Percentiles rank a stretch among this genome's conserved stretches.
Conservation (phyloP, 53 echinoderm and acorn worm species). For the Hippasteria phrygiana region DNA sequence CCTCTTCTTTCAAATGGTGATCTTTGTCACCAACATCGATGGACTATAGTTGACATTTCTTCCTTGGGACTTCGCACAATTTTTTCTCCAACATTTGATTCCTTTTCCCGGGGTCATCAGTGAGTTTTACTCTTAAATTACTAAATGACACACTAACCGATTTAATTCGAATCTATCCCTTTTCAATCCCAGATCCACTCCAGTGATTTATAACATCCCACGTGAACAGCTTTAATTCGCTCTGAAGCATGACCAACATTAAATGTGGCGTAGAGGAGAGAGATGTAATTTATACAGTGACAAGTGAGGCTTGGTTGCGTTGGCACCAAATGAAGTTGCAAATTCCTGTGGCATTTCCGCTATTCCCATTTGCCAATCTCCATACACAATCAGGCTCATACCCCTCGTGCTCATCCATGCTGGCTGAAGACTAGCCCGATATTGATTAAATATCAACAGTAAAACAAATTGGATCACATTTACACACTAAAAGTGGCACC, state of each 20-base stretch:
- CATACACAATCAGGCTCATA: conserved; percentile 6
- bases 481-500: no score
- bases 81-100: no score
- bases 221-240: conserved; percentile 12
- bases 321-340: conserved; percentile 25
- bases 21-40: no score
- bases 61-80: no score
- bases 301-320: conserved; percentile 21
- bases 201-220: not conserved
- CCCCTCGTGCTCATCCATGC: conserved; percentile 29
- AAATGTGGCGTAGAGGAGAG: not conserved
- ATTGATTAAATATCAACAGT: conserved; percentile 50
- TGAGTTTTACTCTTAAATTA: no score
- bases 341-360: conserved; percentile 46
- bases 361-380: conserved; percentile 34
- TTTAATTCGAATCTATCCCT: no score
- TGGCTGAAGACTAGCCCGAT: not conserved
- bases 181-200: no score
- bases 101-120: no score
- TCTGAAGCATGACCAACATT: conserved; percentile 7
- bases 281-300: conserved; percentile 49
- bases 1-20: no score
- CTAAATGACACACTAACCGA: no score
- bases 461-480: no score
- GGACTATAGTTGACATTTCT: no score